Evolutionary conservation across 2,113 vertebrate species (phyloP).

Genomic region (Oncorhynchus nerka): DNA sequence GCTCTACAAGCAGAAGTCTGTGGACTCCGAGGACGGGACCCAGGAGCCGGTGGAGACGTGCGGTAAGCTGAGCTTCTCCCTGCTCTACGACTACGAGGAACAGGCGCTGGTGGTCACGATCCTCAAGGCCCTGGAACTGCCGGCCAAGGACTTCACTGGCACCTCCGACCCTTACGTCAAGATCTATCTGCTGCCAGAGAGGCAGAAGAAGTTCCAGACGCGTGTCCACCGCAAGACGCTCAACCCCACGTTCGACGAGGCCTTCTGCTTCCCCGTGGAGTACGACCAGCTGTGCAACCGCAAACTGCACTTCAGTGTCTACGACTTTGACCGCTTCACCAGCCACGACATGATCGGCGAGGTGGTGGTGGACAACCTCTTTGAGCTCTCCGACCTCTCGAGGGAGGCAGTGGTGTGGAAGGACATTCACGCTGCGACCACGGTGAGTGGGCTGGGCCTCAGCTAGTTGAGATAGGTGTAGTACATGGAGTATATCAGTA

Average conservation of each 20-base stretch:
- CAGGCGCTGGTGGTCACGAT: slow-evolving; percentile 90
- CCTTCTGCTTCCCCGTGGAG: slow-evolving; percentile 89
- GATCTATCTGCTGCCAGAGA: slow-evolving; percentile 95
- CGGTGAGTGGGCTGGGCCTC: slow-evolving; percentile 78
- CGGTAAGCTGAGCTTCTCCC: slow-evolving; percentile 92
- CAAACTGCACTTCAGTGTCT: slow-evolving; percentile 96
- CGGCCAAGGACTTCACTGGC: slow-evolving; percentile 94
- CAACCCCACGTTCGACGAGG: slow-evolving; percentile 92
- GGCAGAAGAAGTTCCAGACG: slow-evolving; percentile 98
- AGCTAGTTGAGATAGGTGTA: background rate
- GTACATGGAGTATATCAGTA: background rate
- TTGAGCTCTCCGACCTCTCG: slow-evolving; percentile 96
- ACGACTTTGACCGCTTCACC: slow-evolving; percentile 98
- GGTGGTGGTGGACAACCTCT: slow-evolving; percentile 96
- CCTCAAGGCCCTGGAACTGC: slow-evolving; percentile 92
- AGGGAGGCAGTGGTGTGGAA: slow-evolving; percentile 95
- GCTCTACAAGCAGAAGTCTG: slow-evolving; percentile 97
- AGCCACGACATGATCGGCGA: slow-evolving; percentile 99
- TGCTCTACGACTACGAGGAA: slow-evolving; percentile 92
- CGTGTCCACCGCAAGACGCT: slow-evolving; percentile 96
- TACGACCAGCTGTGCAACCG: slow-evolving; percentile 92
- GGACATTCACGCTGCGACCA: slow-evolving; percentile 93
- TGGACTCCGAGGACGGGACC: slow-evolving; percentile 87
- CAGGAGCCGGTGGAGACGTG: slow-evolving; percentile 85
- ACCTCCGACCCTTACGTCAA: slow-evolving; percentile 97